Conservation (phyloP, 2,797 vertebrate species). For the Sebastiscus albofasciatus region DNA sequence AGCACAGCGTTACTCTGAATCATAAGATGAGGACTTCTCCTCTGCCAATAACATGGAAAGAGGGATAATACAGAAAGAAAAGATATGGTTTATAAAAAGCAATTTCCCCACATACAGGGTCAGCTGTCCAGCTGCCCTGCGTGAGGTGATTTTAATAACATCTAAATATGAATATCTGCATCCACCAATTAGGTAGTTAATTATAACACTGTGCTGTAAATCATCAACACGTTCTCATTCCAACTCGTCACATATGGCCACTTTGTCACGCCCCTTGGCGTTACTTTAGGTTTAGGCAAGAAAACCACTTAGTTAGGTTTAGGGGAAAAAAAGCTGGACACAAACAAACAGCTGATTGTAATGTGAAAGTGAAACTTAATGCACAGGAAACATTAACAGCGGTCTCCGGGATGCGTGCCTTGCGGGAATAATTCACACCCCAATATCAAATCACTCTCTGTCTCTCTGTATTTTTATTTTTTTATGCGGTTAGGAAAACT, state of each 20-base stretch:
- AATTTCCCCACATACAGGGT: conserved; percentile 26
- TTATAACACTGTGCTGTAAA: too few species aligned
- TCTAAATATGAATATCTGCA: background rate
- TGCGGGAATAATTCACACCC: too few species aligned
- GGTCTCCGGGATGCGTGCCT: too few species aligned
- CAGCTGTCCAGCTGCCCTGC: background rate
- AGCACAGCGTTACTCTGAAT: conserved; percentile 18
- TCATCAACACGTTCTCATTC: too few species aligned
- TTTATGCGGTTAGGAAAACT: too few species aligned
- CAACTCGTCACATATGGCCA: too few species aligned
- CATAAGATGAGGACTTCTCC: conserved; percentile 20
- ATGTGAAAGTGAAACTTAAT: too few species aligned
- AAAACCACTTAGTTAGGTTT: background rate
- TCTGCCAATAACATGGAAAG: conserved; percentile 3
- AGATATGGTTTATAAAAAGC: conserved; percentile 23
- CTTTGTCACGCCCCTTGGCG: too few species aligned
- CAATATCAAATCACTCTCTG: too few species aligned
- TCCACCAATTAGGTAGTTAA: background rate
- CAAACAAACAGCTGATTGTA: too few species aligned
- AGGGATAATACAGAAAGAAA: background rate
- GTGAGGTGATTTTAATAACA: background rate
- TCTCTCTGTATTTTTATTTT: too few species aligned
- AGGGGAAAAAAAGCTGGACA: background rate
- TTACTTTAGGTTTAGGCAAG: background rate
- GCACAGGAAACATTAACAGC: too few species aligned